Evolutionary conservation across 2,113 vertebrate genomes (phyloP), one percentile per base, ranked within the genome.

Genomic region (Beaufortia kweichowensis): DNA sequence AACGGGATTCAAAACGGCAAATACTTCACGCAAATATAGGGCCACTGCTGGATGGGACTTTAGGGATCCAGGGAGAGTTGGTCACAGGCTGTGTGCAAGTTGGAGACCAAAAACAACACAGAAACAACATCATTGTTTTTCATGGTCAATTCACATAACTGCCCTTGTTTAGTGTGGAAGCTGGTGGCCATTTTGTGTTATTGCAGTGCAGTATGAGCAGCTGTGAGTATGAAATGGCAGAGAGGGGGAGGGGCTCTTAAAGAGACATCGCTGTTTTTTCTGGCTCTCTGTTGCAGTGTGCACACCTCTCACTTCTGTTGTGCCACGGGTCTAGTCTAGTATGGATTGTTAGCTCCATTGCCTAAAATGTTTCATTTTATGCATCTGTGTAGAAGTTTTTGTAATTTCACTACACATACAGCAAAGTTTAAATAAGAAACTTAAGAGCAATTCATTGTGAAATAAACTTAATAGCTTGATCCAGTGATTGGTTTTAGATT

Each of bases 161-260:
- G 55, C 43, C 11, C 26, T 28, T 59, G 26, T 73, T 31, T 62
- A 12, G 67, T 17, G 62, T 29, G 50, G 53, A 15, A 75, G 46
- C 33, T 78, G 74, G 81, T 75, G 75, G 81, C 84, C 84, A 85
- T 85, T 85, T 85, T 83, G 77, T 75, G 77, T 73, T 74, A 75
- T 60, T 82, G 71, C 79, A 80, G 23, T 60, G 67, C 56, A 55
- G 21, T n/a, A n/a, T n/a, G n/a, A n/a, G n/a, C n/a, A 56, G 28
- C 62, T 61, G 28, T 28, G 33, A n/a, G 28, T 29, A 31, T 64
- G 29, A 81, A 71, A 79, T 74, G 64, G 64, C 46, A 24, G 81
- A 48, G 39, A 26, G 59, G 31, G 53, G 73, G 72, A 56, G 48
- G 53, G 29, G 26, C 41, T 53, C 21, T 62, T 76, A 73, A 76